phyloP scores from a whole-genome alignment of 2,888 invertebrate genomes.

The Meteorus cinctellus region DNA sequence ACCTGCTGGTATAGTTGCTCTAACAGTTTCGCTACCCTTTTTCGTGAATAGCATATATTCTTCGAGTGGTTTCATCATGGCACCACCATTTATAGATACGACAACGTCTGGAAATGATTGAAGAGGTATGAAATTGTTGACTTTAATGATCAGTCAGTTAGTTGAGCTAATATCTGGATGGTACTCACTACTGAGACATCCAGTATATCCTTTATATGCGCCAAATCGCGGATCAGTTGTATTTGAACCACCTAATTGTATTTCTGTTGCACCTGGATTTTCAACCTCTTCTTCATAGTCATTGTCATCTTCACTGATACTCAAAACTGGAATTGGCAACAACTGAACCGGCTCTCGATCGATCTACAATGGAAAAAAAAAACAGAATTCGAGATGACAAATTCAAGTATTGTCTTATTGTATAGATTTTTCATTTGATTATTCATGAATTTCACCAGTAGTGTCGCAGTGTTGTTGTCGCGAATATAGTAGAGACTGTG shows the following conservation, averaged over 20 bases:
- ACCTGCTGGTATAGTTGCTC: conserved; percentile 90
- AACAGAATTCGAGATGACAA: conserved; percentile 57
- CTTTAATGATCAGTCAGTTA: not conserved
- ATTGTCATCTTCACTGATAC: conserved; percentile 77
- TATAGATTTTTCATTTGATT: conserved; percentile 12
- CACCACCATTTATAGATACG: conserved; percentile 84
- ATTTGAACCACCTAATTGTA: conserved; percentile 90
- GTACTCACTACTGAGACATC: conserved; percentile 90
- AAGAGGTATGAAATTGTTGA: conserved; percentile 25
- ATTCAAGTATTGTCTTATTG: not conserved
- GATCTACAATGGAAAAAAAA: conserved; percentile 74
- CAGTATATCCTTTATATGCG: conserved; percentile 90
- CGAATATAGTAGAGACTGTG: conserved; percentile 84
- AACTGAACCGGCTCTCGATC: conserved; percentile 85
- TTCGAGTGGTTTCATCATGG: conserved; percentile 87
- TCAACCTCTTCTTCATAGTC: conserved; percentile 59
- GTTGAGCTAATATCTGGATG: conserved; percentile 32
- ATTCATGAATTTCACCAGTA: conserved; percentile 68
- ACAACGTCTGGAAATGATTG: conserved; percentile 81
- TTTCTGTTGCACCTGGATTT: conserved; percentile 81
- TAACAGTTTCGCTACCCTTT: conserved; percentile 87
- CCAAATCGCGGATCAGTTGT: conserved; percentile 88
- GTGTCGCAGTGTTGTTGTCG: conserved; percentile 81
- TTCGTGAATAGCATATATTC: conserved; percentile 95
- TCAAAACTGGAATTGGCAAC: conserved; percentile 81